These are phyloP conservation scores for Neodontobutis hainanensis DNA, from an alignment of 2,113 vertebrate species.

Conservation along the genomic window DNA sequence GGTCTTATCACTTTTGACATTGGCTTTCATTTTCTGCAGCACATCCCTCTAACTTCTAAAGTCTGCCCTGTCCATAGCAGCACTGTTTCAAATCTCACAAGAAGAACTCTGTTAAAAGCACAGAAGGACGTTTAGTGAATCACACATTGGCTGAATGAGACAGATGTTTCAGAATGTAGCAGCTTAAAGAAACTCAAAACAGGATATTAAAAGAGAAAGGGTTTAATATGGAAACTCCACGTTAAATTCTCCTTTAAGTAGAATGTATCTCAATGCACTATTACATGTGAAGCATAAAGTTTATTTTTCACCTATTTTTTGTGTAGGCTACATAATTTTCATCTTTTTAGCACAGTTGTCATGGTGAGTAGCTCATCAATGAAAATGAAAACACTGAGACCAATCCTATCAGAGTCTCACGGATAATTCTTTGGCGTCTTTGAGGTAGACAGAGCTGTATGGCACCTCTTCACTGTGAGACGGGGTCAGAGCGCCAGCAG, in stretches of 20 bases:
- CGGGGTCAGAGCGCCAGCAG: slow-evolving; percentile 41
- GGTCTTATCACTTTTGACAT: slow-evolving; percentile 18
- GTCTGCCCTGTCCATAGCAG: neutral
- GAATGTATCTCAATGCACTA: too few species aligned
- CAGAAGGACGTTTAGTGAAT: neutral
- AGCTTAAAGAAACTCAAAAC: neutral
- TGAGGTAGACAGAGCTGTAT: neutral
- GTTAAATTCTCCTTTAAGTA: too few species aligned
- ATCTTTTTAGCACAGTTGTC: too few species aligned
- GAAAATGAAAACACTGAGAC: neutral
- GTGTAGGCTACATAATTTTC: too few species aligned
- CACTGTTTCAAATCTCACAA: neutral
- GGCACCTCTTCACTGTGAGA: slow-evolving; percentile 25
- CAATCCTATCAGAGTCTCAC: neutral
- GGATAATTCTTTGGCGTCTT: neutral
- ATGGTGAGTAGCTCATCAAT: too few species aligned
- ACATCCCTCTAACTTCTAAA: neutral
- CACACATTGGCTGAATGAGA: slow-evolving; percentile 3
- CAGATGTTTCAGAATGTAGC: neutral
- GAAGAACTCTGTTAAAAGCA: neutral
- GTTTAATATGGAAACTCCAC: too few species aligned
- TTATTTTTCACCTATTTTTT: too few species aligned
- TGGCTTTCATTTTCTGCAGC: slow-evolving; percentile 15
- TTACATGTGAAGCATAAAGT: too few species aligned
- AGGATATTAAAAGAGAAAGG: neutral